phyloP scores from a whole-genome alignment of 2,888 invertebrate genomes.

The Cordilura impudica region DNA sequence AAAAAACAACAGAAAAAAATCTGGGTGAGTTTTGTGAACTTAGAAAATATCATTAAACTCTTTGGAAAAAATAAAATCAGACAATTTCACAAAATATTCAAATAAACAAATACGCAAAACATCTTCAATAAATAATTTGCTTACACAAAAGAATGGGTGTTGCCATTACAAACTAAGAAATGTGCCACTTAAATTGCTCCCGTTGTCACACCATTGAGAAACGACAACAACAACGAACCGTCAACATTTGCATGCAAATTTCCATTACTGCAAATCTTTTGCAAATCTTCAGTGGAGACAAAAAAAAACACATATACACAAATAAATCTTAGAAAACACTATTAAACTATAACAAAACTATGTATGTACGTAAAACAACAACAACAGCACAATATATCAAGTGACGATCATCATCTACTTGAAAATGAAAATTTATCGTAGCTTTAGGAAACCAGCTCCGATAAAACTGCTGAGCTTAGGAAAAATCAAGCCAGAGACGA shows the following conservation, averaged over 20 bases:
- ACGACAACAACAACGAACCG: slow-evolving; percentile 41
- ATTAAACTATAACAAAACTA: slow-evolving; percentile 60
- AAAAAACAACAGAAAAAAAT: slow-evolving; percentile 39
- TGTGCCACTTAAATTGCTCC: slow-evolving; percentile 63
- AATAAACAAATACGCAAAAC: slow-evolving; percentile 17
- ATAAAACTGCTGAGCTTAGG: slow-evolving; percentile 9
- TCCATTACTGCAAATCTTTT: slow-evolving; percentile 57
- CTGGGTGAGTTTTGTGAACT: slow-evolving; percentile 59
- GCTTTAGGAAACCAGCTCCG: slow-evolving; percentile 1
- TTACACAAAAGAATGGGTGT: slow-evolving; percentile 59
- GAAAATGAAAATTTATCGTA: slow-evolving; percentile 56
- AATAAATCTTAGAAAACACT: slow-evolving; percentile 41
- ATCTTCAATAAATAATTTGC: slow-evolving; percentile 44
- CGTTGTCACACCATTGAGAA: slow-evolving; percentile 59
- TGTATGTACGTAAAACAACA: slow-evolving; percentile 38
- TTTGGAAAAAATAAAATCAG: slow-evolving; percentile 16
- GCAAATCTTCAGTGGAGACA: slow-evolving; percentile 13
- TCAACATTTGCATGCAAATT: slow-evolving; percentile 63
- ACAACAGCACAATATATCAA: slow-evolving; percentile 41
- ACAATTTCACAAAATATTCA: slow-evolving; percentile 31
- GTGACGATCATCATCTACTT: slow-evolving; percentile 45
- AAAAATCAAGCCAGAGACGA: slow-evolving; percentile 10
- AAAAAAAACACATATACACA: slow-evolving; percentile 25
- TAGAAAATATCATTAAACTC: slow-evolving; percentile 30
- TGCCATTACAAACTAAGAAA: slow-evolving; percentile 50